phyloP scores from a whole-genome alignment of 2,797 vertebrate species.

The Anisognathus igniventris region DNA sequence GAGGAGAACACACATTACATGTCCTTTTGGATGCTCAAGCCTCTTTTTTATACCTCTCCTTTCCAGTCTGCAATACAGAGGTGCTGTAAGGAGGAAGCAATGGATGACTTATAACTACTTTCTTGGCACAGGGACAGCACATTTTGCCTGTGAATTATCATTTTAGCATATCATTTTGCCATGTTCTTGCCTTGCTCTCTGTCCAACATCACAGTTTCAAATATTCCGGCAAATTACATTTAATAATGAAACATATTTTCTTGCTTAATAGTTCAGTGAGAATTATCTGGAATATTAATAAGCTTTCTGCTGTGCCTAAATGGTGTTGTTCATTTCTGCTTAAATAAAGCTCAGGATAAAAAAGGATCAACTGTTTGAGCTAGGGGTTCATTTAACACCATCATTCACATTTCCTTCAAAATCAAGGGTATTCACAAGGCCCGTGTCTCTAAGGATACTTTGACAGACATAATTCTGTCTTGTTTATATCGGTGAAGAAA shows the following conservation, averaged over 20 bases:
- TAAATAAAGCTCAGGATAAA: neutral
- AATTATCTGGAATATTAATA: neutral
- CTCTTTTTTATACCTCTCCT: neutral
- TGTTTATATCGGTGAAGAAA: neutral
- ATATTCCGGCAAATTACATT: neutral
- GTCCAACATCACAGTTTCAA: neutral
- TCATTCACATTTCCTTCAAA: neutral
- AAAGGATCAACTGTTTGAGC: neutral
- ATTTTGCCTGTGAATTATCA: neutral
- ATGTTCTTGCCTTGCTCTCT: neutral
- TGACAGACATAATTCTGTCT: neutral
- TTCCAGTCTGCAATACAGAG: neutral
- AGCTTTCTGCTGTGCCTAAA: neutral
- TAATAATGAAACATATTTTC: neutral
- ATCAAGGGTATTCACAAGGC: neutral
- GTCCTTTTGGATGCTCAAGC: neutral
- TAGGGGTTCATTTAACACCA: neutral
- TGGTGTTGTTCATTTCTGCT: neutral
- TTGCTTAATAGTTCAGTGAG: neutral
- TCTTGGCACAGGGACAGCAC: neutral
- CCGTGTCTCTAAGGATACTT: neutral
- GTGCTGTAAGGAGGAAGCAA: neutral
- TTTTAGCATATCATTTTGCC: neutral
- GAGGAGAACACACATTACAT: fast-evolving
- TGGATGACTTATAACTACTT: neutral